Evolutionary conservation across 2,797 vertebrate species (phyloP), one percentile per base, ranked within the genome.

Genomic region (Champsocephalus esox): DNA sequence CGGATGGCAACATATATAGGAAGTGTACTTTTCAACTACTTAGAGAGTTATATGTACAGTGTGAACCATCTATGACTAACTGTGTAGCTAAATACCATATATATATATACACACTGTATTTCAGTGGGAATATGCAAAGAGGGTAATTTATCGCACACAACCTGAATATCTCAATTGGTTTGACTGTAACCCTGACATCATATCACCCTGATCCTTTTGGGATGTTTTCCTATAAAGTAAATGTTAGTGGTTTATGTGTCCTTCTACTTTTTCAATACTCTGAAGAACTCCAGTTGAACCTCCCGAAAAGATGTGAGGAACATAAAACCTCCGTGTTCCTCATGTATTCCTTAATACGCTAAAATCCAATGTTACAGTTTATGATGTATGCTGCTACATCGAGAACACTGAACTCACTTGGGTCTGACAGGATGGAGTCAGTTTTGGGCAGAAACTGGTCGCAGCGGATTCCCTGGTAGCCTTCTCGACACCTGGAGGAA

Each of bases 381-480:
- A 44, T 51, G 16, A 8, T 3, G 12, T n/a, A 28, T 44, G 21
- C 34, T 55, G 12, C 0, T 59, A 5, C 5, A 12, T 3, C 13
- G 67, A 49, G 44, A 5, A 41, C 14, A 51, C 1, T 9, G 2
- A 0, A 95, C 97, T 89, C 94, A 99, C 98, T 99, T 94, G 98
- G 98, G 94, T 99, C 98, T 28, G 98, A 98, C 82, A 99, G 94
- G 93, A 99, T 96, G 89, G 98, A 98, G 93, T 99, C 98, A 0
- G 98, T 99, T 96, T 99, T 99, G 89, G 98, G 98, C 85, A 99
- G 96, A 91, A 99, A 99, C 91, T 99, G 98, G 93, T 99, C 98
- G 89, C 98, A 99, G 82, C 98, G 97, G 79, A 99, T 98, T 88
- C 98, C 98, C 89, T 99, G 98, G 94, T 99, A 99, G 87, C 98